Evolutionary conservation across 2,797 vertebrate species (phyloP), one percentile per base, ranked within the genome.

Genomic region (Enteromius paludinosus): DNA sequence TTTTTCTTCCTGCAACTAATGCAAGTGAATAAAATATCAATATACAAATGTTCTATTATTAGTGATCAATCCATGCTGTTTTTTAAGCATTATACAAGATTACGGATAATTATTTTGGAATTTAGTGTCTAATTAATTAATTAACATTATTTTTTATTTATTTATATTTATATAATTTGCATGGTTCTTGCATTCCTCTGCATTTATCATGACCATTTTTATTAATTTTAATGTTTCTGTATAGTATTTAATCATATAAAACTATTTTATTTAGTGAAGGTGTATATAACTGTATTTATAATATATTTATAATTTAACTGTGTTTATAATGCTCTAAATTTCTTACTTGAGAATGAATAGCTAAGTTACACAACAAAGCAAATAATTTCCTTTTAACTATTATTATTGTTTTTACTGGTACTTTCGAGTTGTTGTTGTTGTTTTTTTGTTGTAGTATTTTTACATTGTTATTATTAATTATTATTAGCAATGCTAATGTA

Each of bases 1-100:
- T 30, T 30, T 47, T 54, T 20, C 8, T 54, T 9, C 18, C 49
- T 25, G 15, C 33, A 69, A 54, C 17, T 1, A 43, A 45, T 59
- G 11, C 64, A 45, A 69, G 7, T 52, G 61, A 78, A 49, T 52
- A 3, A 52, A 78, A 66, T 66, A 33, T 65, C 20, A 49, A 15
- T 49, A 5, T 35, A 23, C 20, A 65, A 59, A 20, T 25, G 30
- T 56, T 73, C 12, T 73, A 12, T 73, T 35, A n/a, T 52, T 30
- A n/a, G 11, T 33, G 18, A 11, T 61, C 12, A 59, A 12, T 4
- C n/a, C 5, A 59, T 25, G 5, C 2, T 6, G 2, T 15, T 28
- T 59, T 59, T 56, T 56, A 23, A 59, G 1, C 23, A 25, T 14
- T 12, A 59, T 59, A 56, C 23, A 23, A 25, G 11, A 59, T 5